phyloP scores from a whole-genome alignment of 2,113 vertebrate species.

The Acinonyx jubatus region DNA sequence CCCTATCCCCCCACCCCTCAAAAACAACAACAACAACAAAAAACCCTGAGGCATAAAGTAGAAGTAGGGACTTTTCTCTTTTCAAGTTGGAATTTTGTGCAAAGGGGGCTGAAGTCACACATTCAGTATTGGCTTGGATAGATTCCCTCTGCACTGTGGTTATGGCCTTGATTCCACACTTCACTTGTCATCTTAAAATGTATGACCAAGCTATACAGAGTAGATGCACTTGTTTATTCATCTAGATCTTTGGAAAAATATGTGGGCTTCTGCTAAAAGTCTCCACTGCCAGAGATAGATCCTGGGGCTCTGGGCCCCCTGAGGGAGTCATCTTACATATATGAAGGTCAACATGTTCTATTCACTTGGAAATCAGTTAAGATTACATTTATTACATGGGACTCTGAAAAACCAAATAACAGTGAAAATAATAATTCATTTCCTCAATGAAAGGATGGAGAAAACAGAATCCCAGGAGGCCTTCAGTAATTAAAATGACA shows the following conservation, averaged over 20 bases:
- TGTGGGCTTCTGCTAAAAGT: background rate
- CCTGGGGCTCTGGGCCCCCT: background rate
- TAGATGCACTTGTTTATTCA: background rate
- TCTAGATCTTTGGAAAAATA: background rate
- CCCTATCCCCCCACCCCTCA: fast-evolving
- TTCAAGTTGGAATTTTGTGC: background rate
- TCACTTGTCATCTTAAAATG: background rate
- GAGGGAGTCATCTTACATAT: background rate
- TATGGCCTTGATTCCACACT: background rate
- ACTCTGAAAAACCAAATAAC: background rate
- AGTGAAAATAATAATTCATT: background rate
- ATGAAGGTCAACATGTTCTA: conserved; percentile 6
- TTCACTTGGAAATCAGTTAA: background rate
- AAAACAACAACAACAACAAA: background rate
- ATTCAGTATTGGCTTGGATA: background rate
- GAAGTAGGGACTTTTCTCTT: background rate
- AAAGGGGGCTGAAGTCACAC: background rate
- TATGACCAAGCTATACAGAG: background rate
- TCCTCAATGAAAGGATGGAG: background rate
- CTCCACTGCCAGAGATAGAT: background rate
- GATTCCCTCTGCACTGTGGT: no score
- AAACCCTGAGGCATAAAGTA: background rate
- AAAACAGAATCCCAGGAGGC: conserved; percentile 32
- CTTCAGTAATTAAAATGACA: conserved; percentile 64
- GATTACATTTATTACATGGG: background rate